These are phyloP conservation scores for Meloidogyne chitwoodi DNA, from an alignment of 1,140 invertebrate genomes.

Conservation along the genomic window DNA sequence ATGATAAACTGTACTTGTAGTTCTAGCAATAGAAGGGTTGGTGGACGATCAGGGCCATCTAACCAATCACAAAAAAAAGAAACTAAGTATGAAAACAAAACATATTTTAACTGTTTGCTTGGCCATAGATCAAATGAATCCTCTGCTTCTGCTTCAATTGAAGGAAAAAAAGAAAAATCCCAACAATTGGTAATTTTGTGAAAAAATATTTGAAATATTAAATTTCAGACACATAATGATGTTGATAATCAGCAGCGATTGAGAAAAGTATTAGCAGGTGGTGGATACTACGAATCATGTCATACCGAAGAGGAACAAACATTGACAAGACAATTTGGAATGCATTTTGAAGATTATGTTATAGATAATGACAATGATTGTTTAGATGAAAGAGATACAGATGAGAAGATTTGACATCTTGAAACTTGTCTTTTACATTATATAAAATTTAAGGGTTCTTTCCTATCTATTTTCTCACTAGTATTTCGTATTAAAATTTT, in stretches of 20 bases:
- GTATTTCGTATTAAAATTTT: too few species aligned
- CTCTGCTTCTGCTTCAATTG: neutral
- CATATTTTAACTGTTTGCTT: neutral
- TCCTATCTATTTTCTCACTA: too few species aligned
- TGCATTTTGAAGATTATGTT: neutral
- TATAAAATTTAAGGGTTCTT: too few species aligned
- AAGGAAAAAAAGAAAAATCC: neutral
- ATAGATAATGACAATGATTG: neutral
- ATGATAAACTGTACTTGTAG: slow-evolving; percentile 18
- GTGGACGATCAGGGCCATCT: neutral
- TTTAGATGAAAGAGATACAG: neutral
- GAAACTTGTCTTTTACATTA: too few species aligned
- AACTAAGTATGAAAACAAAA: neutral
- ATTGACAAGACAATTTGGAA: neutral
- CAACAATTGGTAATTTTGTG: neutral
- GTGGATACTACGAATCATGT: neutral
- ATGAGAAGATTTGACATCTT: neutral
- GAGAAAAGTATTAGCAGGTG: neutral
- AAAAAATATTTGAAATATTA: neutral
- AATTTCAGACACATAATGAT: neutral
- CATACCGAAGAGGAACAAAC: neutral
- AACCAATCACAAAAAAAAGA: neutral
- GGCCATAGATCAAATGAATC: neutral
- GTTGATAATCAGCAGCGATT: neutral
- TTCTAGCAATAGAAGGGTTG: neutral